Base-by-base conservation (phyloP, 2,888 invertebrate genomes). In the Balanococcus diminutus region DNA sequence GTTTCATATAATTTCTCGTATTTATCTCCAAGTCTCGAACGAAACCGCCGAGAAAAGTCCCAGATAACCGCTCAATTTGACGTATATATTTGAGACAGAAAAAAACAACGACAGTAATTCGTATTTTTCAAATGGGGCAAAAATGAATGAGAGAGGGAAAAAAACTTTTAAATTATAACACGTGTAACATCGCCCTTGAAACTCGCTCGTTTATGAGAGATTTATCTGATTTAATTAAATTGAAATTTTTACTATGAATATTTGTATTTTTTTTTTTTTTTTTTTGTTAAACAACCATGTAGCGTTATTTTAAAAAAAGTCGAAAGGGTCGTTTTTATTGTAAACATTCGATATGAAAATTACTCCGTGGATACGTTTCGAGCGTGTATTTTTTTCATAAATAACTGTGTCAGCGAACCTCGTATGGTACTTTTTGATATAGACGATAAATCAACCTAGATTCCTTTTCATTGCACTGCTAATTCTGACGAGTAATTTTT, bases 361-460 rank as follows among this genome's bases (percentile, higher is more conserved):
- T 51, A 51, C 4, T 1, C 51, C n/a, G n/a, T n/a, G n/a, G n/a
- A n/a, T n/a, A n/a, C n/a, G n/a, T n/a, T 51, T 51, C 51, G 19
- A 51, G 19, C 51, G 51, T 51, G 8, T 51, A 19, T 19, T 51
- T n/a, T 51, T 19, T 51, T 25, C 28, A 28, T 67, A 28, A 67
- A 67, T 67, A 67, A 67, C 61, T 67, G 28, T 67, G 75, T 75
- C 75, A 75, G 36, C 75, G 32, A 75, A 75, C 75, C 67, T 22
- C 19, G 25, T 61, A 61, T 11, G 22, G 1, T 67, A 4, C 16
- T 75, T 67, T 67, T 25, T 25, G 25, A 67, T 67, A 67, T 9
- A 67, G 61, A 67, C 61, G 61, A 67, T 75, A 75, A 75, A 75
- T 75, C 75, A 75, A 75, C 75, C 75, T 32, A 75, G 75, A 75